phyloP scores from a whole-genome alignment of 2,888 invertebrate genomes.

The Cheilosia urbana region DNA sequence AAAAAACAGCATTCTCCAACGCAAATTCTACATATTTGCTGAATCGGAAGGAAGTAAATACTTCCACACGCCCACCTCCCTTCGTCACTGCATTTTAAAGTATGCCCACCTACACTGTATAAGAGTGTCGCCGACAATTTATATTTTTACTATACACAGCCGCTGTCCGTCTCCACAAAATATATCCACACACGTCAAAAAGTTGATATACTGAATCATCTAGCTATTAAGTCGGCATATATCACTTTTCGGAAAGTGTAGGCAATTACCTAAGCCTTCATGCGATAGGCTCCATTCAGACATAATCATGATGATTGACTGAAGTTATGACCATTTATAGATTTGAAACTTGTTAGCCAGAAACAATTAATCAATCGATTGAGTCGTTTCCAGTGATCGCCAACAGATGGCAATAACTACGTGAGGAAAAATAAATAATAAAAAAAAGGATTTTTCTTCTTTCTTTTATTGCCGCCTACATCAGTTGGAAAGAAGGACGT shows the following conservation, averaged over 20 bases:
- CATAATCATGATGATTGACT: conserved; percentile 27
- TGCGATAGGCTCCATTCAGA: background rate
- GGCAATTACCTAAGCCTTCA: conserved; percentile 24
- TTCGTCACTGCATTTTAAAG: conserved; percentile 3
- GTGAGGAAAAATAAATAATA: too few species aligned
- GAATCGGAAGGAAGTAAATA: conserved; percentile 70
- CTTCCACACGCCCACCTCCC: conserved; percentile 45
- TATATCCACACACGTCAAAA: conserved; percentile 35
- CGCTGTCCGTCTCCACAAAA: conserved; percentile 8
- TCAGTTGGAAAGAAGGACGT: conserved; percentile 46
- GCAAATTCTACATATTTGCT: conserved; percentile 49
- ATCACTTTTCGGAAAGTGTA: background rate
- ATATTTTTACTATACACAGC: conserved; percentile 40
- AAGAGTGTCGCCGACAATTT: conserved; percentile 33
- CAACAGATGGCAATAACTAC: conserved; percentile 23
- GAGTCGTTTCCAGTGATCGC: background rate
- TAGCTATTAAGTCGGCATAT: conserved; percentile 29
- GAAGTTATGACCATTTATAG: background rate
- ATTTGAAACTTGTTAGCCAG: conserved; percentile 22
- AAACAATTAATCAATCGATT: conserved; percentile 12
- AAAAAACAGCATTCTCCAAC: conserved; percentile 29
- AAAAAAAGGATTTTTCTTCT: conserved; percentile 25
- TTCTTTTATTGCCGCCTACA: background rate
- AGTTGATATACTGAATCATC: conserved; percentile 57
- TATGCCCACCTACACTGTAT: conserved; percentile 6